A percentile compares a stretch with the other conserved stretches of the same genome.
phyloP scores from a whole-genome alignment of 2,888 invertebrate species.

The Nipponacmea schrenckii region DNA sequence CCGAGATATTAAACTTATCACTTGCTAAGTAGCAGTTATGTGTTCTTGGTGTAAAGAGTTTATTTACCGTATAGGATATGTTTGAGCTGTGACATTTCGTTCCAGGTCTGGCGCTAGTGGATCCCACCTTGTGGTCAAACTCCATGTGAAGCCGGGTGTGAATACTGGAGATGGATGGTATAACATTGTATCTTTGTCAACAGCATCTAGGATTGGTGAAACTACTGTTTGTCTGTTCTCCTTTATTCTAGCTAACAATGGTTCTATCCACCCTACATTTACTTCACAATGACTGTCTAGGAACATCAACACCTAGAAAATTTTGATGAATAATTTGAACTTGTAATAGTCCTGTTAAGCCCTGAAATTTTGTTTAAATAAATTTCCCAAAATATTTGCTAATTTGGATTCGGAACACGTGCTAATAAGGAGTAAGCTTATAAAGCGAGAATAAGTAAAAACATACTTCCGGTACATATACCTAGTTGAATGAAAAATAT shows the following conservation, averaged over 20 bases:
- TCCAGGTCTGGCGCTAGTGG: constrained; percentile 74
- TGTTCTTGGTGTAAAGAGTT: too few relatives aligned
- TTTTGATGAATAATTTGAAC: background rate
- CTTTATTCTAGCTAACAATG: constrained; percentile 85
- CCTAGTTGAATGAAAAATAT: too few relatives aligned
- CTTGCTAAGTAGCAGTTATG: too few relatives aligned
- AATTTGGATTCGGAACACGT: background rate
- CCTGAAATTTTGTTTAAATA: too few relatives aligned
- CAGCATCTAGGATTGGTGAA: constrained; percentile 94
- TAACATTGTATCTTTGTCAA: constrained; percentile 79
- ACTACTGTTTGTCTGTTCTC: constrained; percentile 82
- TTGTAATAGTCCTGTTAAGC: background rate
- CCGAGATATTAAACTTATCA: too few relatives aligned
- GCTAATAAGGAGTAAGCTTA: too few relatives aligned
- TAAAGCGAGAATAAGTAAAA: too few relatives aligned
- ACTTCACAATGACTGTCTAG: constrained; percentile 97
- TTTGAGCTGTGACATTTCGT: background rate
- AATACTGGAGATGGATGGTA: constrained; percentile 52
- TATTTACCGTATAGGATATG: background rate
- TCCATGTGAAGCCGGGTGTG: constrained; percentile 71
- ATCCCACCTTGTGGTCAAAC: constrained; percentile 94
- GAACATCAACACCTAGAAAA: constrained; percentile 82
- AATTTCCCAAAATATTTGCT: too few relatives aligned
- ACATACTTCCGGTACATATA: too few relatives aligned
- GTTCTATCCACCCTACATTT: constrained; percentile 87